Evolutionary conservation across 1,140 invertebrate species (phyloP).

Genomic region (Neoseiulus cucumeris): DNA sequence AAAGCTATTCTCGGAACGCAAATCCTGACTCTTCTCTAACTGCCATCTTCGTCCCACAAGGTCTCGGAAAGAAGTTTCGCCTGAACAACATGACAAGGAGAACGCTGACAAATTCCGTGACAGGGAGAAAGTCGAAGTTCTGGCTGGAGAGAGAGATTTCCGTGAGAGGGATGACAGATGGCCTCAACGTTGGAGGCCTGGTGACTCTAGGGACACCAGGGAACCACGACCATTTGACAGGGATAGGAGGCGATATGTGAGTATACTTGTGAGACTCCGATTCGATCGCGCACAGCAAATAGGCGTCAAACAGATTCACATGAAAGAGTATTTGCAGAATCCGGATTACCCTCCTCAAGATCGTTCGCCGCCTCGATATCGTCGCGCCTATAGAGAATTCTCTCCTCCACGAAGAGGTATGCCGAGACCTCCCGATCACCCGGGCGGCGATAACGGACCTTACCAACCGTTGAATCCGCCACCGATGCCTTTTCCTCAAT

Average conservation of each 20-base stretch:
- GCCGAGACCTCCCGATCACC: neutral
- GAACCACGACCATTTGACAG: too few relatives aligned
- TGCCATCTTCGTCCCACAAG: too few relatives aligned
- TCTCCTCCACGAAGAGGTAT: neutral
- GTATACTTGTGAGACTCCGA: too few relatives aligned
- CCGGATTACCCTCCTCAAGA: neutral
- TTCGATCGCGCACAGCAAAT: too few relatives aligned
- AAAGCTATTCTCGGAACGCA: too few relatives aligned
- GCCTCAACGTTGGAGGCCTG: neutral
- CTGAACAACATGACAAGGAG: neutral
- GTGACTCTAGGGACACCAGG: too few relatives aligned
- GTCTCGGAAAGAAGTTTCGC: too few relatives aligned
- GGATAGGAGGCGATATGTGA: too few relatives aligned
- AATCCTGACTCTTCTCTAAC: too few relatives aligned
- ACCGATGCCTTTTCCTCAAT: conserved; percentile 8
- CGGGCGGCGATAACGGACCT: neutral
- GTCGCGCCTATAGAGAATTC: neutral
- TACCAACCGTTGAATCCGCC: neutral
- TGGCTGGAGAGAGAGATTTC: neutral
- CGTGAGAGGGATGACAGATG: conserved; percentile 6
- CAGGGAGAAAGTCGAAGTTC: neutral
- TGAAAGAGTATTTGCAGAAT: too few relatives aligned
- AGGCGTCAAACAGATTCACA: too few relatives aligned
- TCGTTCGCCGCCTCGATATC: neutral
- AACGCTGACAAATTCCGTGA: neutral